A percentile compares a stretch with the other conserved stretches of the same genome.
Conservation (phyloP, 1,140 invertebrate genomes). For the Tetramorium simillimum region DNA sequence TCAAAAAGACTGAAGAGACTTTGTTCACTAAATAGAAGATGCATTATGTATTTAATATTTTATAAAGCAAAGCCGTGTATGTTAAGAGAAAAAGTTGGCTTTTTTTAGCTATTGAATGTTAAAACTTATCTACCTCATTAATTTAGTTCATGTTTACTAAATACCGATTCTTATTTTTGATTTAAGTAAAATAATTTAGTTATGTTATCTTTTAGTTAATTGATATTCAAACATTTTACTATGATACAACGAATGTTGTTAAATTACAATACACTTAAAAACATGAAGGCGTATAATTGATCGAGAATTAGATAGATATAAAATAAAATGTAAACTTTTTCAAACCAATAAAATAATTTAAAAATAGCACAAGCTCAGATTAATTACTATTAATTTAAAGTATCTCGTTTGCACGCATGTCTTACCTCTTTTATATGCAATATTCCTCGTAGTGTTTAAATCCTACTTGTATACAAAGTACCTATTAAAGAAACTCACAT, state of each 20-base stretch:
- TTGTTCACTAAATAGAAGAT: not conserved
- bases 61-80: not conserved
- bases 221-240: not conserved
- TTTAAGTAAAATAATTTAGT: not conserved
- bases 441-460: no score
- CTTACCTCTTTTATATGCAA: not conserved
- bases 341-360: not conserved
- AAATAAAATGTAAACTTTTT: not conserved
- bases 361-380: not conserved
- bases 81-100: not conserved
- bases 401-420: not conserved
- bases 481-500: not conserved
- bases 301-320: not conserved
- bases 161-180: not conserved
- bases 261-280: not conserved
- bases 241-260: not conserved
- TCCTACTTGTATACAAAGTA: not conserved
- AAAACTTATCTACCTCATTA: slow-evolving; percentile 45
- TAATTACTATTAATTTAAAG: not conserved
- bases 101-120: not conserved
- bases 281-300: not conserved
- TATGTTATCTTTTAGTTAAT: not conserved
- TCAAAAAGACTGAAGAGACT: not conserved
- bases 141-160: slow-evolving; percentile 9
- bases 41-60: slow-evolving; percentile 2